Percentiles rank a stretch among this genome's conserved stretches.
These are phyloP conservation scores for Serinus canaria DNA, from an alignment of 2,113 vertebrate species.

Conservation along the genomic window DNA sequence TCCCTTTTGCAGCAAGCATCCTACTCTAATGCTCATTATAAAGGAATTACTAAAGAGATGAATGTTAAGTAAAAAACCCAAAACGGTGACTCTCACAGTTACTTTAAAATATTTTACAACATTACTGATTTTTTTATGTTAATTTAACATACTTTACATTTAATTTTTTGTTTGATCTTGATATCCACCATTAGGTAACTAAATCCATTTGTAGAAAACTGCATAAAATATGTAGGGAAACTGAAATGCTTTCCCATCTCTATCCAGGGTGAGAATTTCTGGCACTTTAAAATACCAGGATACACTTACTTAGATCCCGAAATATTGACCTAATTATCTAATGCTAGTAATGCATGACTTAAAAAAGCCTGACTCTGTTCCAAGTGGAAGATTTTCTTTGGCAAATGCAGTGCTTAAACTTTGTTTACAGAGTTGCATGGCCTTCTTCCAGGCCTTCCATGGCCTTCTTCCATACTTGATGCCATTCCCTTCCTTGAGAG, in stretches of 20 bases:
- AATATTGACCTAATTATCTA: neutral
- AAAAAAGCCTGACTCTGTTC: neutral
- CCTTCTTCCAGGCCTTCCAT: neutral
- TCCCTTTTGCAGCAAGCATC: neutral
- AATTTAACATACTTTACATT: neutral
- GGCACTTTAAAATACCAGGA: neutral
- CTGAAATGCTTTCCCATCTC: neutral
- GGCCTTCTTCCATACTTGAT: neutral
- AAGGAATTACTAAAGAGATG: neutral
- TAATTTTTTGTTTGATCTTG: neutral
- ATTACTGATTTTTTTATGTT: neutral
- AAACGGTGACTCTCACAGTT: neutral
- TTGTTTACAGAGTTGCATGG: neutral
- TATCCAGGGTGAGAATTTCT: neutral
- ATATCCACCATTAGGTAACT: neutral
- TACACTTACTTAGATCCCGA: neutral
- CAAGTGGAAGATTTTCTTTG: neutral
- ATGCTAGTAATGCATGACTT: neutral
- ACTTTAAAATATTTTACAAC: neutral
- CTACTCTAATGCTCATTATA: neutral
- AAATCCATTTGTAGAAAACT: neutral
- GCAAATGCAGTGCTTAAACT: neutral
- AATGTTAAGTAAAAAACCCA: neutral
- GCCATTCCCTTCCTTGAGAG: neutral
- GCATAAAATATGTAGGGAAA: neutral